Base-by-base conservation (phyloP, 2,888 invertebrate genomes). In the Gasteruption jaculator region DNA sequence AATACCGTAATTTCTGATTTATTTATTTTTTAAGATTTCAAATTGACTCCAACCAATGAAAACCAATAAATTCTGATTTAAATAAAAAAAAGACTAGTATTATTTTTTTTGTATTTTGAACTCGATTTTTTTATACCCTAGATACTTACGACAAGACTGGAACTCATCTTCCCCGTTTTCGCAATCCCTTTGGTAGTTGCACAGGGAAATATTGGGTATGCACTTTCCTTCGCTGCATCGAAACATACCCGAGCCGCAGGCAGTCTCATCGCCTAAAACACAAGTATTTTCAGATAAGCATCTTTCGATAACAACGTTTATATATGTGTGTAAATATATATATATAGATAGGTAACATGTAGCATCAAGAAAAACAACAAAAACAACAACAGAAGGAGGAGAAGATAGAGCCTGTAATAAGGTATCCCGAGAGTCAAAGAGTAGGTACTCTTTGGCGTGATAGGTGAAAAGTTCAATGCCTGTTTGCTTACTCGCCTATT, bases 101-200 rank as follows among this genome's bases (percentile, higher is more conserved):
- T n/a, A n/a, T n/a, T n/a, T n/a, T n/a, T n/a, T n/a, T n/a, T n/a
- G n/a, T n/a, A n/a, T n/a, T n/a, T n/a, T n/a, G n/a, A n/a, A n/a
- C n/a, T n/a, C n/a, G n/a, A n/a, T n/a, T n/a, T n/a, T n/a, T n/a
- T n/a, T n/a, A n/a, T n/a, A n/a, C n/a, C n/a, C n/a, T n/a, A 4
- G 26, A 38, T 74, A 87, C 91, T 89, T 78, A 92, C 92, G 85
- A 72, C 92, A 93, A 43, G 85, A 79, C 69, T 91, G 90, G 71
- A 86, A 84, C 72, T 93, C 92, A 69, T 93, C 90, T 73, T 91
- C 91, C 34, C 88, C 91, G 65, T 86, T 89, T 53, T 91, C 90
- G 74, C 94, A 94, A 77, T 94, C 93, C 68, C 85, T 84, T 69
- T 91, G 90, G 73, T 92, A 92, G 77, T 95, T 91, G 78, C 94